These are phyloP conservation scores for Zaprionus africanus DNA, from an alignment of 1,140 invertebrate genomes.

Conservation along the genomic window DNA sequence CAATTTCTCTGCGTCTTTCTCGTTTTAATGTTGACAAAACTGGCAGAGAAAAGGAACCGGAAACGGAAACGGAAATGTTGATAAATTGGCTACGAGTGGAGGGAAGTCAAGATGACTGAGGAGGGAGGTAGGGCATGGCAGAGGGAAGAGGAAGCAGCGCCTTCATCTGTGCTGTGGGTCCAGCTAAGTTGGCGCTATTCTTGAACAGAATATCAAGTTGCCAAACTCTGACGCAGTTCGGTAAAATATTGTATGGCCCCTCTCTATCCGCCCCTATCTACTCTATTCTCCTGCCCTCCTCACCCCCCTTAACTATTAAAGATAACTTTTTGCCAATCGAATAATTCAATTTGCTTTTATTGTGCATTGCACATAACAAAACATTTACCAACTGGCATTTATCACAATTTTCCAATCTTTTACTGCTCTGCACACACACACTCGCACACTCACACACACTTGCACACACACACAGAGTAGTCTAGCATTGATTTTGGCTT, in stretches of 20 bases:
- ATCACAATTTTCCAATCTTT: slow-evolving; percentile 65
- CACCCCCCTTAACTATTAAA: not conserved
- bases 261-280: no score
- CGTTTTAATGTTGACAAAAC: slow-evolving; percentile 23
- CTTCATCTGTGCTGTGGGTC: not conserved
- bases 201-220: no score
- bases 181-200: not conserved
- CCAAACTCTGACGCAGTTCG: not conserved
- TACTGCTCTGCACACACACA: slow-evolving; percentile 5
- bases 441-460: not conserved
- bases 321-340: slow-evolving; percentile 34
- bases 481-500: slow-evolving; percentile 65
- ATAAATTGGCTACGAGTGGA: slow-evolving; percentile 49
- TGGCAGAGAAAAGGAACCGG: slow-evolving; percentile 7
- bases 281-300: no score
- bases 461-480: not conserved
- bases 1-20: slow-evolving; percentile 29
- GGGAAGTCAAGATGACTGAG: no score
- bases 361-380: slow-evolving; percentile 65
- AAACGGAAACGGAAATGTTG: slow-evolving; percentile 62
- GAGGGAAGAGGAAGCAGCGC: not conserved
- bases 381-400: slow-evolving; percentile 66
- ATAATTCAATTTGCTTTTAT: slow-evolving; percentile 74
- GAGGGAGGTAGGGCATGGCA: no score
- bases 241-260: not conserved